These are phyloP conservation scores for Lagria hirta DNA, from an alignment of 2,888 invertebrate genomes.

Conservation along the genomic window DNA sequence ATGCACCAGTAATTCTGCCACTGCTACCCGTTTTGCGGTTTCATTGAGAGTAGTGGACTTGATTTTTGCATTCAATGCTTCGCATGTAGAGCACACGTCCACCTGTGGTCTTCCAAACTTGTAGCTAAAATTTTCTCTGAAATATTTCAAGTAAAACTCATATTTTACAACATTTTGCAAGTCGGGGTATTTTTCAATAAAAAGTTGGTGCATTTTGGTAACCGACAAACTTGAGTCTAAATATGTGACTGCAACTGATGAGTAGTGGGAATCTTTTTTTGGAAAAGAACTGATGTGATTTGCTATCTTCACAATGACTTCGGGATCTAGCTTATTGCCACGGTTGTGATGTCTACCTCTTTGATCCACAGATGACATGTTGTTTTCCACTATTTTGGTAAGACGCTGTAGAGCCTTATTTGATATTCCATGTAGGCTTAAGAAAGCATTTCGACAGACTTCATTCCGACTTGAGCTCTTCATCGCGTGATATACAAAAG, in stretches of 20 bases:
- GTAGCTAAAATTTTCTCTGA: conserved; percentile 26
- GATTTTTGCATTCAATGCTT: conserved; percentile 24
- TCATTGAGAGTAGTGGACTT: conserved; percentile 26
- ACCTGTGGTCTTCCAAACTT: conserved; percentile 28
- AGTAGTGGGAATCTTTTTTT: background rate
- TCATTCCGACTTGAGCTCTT: background rate
- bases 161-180: conserved; percentile 25
- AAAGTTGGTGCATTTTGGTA: background rate
- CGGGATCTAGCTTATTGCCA: background rate
- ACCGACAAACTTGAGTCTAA: background rate
- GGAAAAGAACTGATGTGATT: background rate
- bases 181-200: background rate
- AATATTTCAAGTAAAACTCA: conserved; percentile 26
- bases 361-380: background rate
- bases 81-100: conserved; percentile 27
- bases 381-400: background rate
- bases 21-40: conserved; percentile 30
- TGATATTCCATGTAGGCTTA: background rate
- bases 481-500: too few species aligned
- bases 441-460: background rate
- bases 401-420: background rate
- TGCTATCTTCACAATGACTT: background rate
- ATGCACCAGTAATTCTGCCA: conserved; percentile 34
- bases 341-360: background rate
- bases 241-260: background rate